Evolutionary conservation across 35 echinoderm and acorn worm species (phyloP).

Genomic region (Acanthaster planci): DNA sequence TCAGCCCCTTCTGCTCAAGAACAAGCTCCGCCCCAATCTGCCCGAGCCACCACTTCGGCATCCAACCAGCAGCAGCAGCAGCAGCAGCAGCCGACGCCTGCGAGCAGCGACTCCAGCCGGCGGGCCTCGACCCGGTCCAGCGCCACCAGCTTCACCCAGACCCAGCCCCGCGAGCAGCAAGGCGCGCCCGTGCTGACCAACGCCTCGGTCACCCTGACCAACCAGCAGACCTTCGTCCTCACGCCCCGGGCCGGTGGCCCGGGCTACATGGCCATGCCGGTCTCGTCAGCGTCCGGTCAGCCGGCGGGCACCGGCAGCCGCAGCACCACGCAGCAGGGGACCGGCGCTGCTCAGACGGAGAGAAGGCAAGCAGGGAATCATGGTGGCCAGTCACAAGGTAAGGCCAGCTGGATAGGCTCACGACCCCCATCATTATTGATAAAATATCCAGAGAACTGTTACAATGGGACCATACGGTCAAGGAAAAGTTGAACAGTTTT

Average conservation of each 20-base stretch:
- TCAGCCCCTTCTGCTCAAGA: not conserved
- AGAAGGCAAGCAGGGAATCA: not conserved
- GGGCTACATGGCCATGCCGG: not conserved
- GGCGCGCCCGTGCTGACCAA: not conserved
- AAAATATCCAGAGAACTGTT: no score
- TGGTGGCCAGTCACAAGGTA: no score
- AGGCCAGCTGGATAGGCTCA: not conserved
- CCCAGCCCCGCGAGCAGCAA: not conserved
- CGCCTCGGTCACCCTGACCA: slow-evolving; percentile 23
- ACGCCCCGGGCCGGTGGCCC: not conserved
- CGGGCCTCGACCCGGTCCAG: not conserved
- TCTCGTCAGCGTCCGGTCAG: not conserved
- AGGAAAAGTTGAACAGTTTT: no score
- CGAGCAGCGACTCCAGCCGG: not conserved
- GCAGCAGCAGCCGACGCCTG: slow-evolving; percentile 10
- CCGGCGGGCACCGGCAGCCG: not conserved
- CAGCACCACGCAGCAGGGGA: not conserved
- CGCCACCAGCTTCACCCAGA: slow-evolving; percentile 16
- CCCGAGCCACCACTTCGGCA: slow-evolving; percentile 17
- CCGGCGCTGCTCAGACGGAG: not conserved
- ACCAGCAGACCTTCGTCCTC: slow-evolving; percentile 2
- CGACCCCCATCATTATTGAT: no score
- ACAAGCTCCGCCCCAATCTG: not conserved
- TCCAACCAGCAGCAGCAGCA: slow-evolving; percentile 26
- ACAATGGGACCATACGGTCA: no score